Evolutionary conservation across 2,113 vertebrate species (phyloP).

Genomic region (Tretioscincus oriximinensis): DNA sequence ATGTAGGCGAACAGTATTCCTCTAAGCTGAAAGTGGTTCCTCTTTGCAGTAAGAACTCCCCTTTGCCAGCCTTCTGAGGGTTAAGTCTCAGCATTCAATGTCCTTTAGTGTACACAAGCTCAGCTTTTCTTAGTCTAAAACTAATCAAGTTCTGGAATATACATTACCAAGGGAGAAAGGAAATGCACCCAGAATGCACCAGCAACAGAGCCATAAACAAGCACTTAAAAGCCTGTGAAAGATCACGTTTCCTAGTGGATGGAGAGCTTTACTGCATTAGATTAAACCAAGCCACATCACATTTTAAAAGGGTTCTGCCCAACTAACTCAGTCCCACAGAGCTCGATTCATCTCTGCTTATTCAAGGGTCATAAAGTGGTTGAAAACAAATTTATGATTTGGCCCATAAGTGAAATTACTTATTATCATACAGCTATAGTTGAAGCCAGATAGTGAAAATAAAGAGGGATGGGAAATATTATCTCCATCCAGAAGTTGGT

Average conservation of each 20-base stretch:
- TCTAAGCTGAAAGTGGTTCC: too few relatives aligned
- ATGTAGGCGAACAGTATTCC: too few relatives aligned
- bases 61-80: conserved; percentile 2
- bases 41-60: too few relatives aligned
- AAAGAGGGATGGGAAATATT: conserved; percentile 47
- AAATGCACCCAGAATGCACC: not conserved
- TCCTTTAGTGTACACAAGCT: conserved; percentile 7
- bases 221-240: conserved; percentile 59
- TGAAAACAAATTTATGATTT: conserved; percentile 55
- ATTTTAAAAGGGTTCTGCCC: conserved; percentile 64
- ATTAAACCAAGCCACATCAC: conserved; percentile 66
- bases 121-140: conserved; percentile 24
- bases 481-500: not conserved
- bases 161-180: conserved; percentile 22
- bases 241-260: conserved; percentile 60
- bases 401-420: conserved; percentile 54
- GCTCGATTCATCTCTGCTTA: conserved; percentile 59
- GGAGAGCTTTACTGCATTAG: conserved; percentile 67
- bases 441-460: conserved; percentile 49
- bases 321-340: conserved; percentile 58
- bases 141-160: conserved; percentile 32
- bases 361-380: conserved; percentile 56
- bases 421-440: conserved; percentile 37
- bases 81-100: not conserved
- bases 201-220: conserved; percentile 50